These are phyloP conservation scores for Delia radicum DNA, from an alignment of 1,140 invertebrate genomes.

Conservation along the genomic window DNA sequence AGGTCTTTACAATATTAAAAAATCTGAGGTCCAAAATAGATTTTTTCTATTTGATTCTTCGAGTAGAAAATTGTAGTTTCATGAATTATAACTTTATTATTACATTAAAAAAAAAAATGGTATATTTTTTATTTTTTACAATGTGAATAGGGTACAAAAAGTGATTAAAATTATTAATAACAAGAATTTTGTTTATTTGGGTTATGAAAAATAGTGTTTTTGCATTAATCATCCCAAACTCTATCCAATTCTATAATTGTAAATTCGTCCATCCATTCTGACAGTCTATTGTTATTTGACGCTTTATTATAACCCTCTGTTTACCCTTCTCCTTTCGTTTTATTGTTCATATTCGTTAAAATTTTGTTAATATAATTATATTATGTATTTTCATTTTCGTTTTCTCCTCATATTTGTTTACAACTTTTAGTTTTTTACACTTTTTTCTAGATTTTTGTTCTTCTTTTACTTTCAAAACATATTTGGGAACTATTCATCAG, in stretches of 20 bases:
- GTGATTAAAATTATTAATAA: background rate
- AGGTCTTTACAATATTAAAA: too few relatives aligned
- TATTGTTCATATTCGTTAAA: background rate
- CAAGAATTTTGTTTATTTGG: background rate
- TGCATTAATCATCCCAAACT: too few relatives aligned
- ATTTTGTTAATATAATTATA: background rate
- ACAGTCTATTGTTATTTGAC: background rate
- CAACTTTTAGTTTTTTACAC: background rate
- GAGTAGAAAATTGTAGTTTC: too few relatives aligned
- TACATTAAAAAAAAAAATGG: too few relatives aligned
- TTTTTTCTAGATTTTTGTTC: too few relatives aligned
- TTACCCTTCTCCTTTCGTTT: background rate
- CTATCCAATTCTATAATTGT: background rate
- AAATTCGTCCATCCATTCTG: background rate
- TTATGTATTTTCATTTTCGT: background rate
- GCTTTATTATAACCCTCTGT: background rate
- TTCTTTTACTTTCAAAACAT: background rate
- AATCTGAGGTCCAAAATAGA: too few relatives aligned
- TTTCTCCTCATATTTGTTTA: conserved; percentile 4
- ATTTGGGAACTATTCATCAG: background rate
- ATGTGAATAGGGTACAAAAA: too few relatives aligned
- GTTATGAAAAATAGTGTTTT: background rate
- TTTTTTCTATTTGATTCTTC: too few relatives aligned
- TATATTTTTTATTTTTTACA: too few relatives aligned
- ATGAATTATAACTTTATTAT: too few relatives aligned